Conservation (phyloP, 2,113 vertebrate genomes). For the Conger conger region DNA sequence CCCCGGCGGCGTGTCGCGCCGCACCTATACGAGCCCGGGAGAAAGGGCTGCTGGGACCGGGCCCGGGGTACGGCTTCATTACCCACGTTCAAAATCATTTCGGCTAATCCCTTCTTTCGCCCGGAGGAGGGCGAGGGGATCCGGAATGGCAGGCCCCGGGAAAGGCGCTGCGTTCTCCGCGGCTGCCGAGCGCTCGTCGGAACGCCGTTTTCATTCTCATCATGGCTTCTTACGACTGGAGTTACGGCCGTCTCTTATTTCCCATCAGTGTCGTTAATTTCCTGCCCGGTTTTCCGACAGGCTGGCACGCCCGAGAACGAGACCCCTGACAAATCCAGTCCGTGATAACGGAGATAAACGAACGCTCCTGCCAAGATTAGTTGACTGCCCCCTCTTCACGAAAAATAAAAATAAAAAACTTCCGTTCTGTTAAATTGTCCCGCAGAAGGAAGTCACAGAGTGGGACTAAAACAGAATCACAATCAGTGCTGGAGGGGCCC, state of each 20-base stretch:
- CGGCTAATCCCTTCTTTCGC: neutral
- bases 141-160: neutral
- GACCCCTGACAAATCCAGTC: constrained; percentile 18
- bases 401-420: neutral
- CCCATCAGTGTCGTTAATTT: constrained; percentile 26
- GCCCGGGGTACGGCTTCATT: constrained; percentile 40
- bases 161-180: neutral
- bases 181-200: neutral
- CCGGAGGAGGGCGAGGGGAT: neutral
- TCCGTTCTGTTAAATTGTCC: constrained; percentile 6
- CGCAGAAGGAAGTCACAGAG: constrained; percentile 16
- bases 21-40: constrained; percentile 36
- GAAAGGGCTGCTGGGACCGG: constrained; percentile 18
- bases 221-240: neutral
- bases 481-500: constrained; percentile 12
- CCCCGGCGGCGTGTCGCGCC: constrained; percentile 29
- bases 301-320: constrained; percentile 13
- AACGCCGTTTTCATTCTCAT: constrained; percentile 8
- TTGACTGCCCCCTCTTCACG: neutral
- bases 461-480: neutral
- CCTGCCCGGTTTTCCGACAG: constrained; percentile 18
- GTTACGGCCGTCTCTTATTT: constrained; percentile 13
- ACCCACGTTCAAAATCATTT: constrained; percentile 2
- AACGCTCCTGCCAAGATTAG: constrained; percentile 14
- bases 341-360: constrained; percentile 32